phyloP scores from a whole-genome alignment of 2,888 invertebrate species.

The Halictus ligatus region DNA sequence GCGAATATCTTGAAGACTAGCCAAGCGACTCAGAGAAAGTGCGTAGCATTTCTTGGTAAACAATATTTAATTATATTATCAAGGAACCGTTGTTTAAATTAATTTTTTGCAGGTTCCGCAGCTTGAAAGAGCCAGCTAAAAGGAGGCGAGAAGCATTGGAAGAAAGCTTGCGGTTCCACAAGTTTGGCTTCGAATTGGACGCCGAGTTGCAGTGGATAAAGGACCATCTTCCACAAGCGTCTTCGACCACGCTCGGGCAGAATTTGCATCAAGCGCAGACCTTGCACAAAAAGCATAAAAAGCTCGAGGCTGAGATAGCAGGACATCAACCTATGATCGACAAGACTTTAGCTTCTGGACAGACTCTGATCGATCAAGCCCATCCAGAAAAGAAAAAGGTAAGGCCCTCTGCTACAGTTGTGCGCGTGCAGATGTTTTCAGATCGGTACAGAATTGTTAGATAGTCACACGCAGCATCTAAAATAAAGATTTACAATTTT shows the following conservation, averaged over 20 bases:
- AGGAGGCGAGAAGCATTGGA: constrained; percentile 91
- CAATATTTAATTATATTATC: background rate
- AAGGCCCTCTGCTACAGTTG: constrained; percentile 22
- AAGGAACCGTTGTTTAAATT: background rate
- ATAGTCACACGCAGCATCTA: constrained; percentile 17
- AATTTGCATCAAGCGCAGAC: constrained; percentile 97
- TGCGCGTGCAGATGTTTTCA: constrained; percentile 3
- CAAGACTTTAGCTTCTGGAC: constrained; percentile 92
- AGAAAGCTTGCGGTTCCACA: constrained; percentile 94
- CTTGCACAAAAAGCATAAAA: constrained; percentile 96
- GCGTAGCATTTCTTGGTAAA: constrained; percentile 57
- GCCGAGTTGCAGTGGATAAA: constrained; percentile 98
- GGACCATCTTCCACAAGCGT: constrained; percentile 93
- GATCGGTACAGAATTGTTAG: constrained; percentile 13
- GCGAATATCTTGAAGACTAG: constrained; percentile 93
- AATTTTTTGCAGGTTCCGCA: constrained; percentile 85
- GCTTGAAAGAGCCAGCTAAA: constrained; percentile 90
- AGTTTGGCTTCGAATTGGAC: constrained; percentile 96
- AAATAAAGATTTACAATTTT: constrained; percentile 74
- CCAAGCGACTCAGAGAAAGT: constrained; percentile 89
- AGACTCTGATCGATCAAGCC: constrained; percentile 89
- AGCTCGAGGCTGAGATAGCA: constrained; percentile 94
- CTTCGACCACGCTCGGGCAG: constrained; percentile 90
- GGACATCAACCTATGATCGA: constrained; percentile 95
- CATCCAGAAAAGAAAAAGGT: constrained; percentile 94